phyloP scores from a whole-genome alignment of 2,113 vertebrate genomes.

The Blennius ocellaris region DNA sequence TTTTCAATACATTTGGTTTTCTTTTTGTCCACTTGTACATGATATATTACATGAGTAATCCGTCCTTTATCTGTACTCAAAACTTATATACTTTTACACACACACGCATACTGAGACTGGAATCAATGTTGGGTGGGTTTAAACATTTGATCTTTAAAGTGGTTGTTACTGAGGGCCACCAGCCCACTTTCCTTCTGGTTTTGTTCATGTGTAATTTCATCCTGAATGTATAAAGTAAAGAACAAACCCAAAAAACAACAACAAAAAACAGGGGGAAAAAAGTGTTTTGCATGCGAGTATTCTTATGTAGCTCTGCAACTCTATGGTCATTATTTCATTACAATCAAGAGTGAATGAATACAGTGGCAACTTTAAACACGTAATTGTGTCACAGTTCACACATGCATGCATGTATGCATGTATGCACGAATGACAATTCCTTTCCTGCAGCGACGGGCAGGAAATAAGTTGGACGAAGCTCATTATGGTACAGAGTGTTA shows the following conservation, averaged over 20 bases:
- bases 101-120: too few relatives aligned
- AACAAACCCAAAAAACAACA: too few relatives aligned
- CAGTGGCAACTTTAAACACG: constrained; percentile 22
- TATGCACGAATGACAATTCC: too few relatives aligned
- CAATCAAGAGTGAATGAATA: not conserved
- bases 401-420: too few relatives aligned
- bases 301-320: not conserved
- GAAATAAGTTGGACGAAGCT: constrained; percentile 69
- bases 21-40: too few relatives aligned
- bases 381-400: constrained; percentile 4
- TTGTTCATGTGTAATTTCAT: not conserved
- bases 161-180: not conserved
- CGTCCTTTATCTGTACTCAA: too few relatives aligned
- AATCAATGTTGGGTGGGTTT: not conserved
- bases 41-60: too few relatives aligned
- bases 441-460: too few relatives aligned
- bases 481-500: constrained; percentile 62
- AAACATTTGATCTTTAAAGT: not conserved
- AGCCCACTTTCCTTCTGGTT: not conserved
- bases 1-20: too few relatives aligned
- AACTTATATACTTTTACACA: too few relatives aligned
- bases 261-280: too few relatives aligned
- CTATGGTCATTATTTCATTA: not conserved
- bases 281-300: not conserved
- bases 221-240: not conserved